Conservation (phyloP, 2,113 vertebrate species). For the Pseudois nayaur region DNA sequence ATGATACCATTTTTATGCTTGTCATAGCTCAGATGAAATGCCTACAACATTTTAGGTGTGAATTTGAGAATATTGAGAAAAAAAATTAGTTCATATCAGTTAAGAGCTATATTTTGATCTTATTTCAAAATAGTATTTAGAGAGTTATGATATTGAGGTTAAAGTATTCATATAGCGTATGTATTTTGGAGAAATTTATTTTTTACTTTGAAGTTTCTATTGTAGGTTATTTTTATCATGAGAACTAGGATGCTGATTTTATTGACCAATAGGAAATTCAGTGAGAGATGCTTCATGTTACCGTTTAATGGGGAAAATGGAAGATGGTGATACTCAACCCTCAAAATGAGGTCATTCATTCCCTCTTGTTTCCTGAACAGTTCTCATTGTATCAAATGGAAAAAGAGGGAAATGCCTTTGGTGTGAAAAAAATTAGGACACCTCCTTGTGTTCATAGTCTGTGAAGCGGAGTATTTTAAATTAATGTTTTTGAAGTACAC, state of each 20-base stretch:
- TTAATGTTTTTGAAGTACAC: background rate
- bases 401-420: background rate
- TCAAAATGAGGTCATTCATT: constrained; percentile 11
- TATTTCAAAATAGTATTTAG: background rate
- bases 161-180: background rate
- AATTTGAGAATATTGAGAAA: background rate
- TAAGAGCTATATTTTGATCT: background rate
- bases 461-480: background rate
- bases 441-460: background rate
- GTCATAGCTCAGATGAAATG: background rate
- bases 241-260: background rate
- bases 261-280: background rate
- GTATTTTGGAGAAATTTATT: background rate
- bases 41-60: background rate
- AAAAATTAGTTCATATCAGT: background rate
- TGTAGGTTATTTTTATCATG: constrained; percentile 29
- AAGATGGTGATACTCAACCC: background rate
- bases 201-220: background rate
- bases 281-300: background rate
- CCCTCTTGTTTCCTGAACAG: background rate
- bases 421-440: background rate
- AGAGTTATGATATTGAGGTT: background rate
- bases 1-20: background rate
- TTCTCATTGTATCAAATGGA: background rate
- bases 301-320: background rate